Base-by-base conservation (phyloP, 2,797 vertebrate genomes). In the Oreochromis grahami region DNA sequence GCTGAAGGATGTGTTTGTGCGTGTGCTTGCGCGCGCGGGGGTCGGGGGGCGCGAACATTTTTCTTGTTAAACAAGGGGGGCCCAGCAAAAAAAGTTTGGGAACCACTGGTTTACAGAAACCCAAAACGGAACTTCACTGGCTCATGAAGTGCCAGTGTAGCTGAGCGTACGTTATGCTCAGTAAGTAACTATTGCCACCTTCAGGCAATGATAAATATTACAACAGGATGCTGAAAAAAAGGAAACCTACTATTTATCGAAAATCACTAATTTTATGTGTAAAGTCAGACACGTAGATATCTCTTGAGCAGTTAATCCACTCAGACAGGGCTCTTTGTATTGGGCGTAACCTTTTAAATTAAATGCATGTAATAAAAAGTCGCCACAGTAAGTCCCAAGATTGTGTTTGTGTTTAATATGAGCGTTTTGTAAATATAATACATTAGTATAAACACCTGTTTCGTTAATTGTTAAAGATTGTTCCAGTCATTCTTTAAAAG, bases 201-300 rank as follows among this genome's bases (percentile, higher is more conserved):
- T 36, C 52, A 38, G 82, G 51, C 32, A 26, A 9, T 38, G 36
- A 38, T 38, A 38, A 38, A 4, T 38, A 38, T 38, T 38, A 38
- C 36, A 38, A 98, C 32, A 60, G 5, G 14, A 32, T 32, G 5
- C 4, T 58, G 13, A 51, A 17, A 29, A 56, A 56, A 56, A 17
- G 2, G 8, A 32, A 58, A 58, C 29, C 14, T 13, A 6, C 8
- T 17, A 56, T 17, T 63, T 13, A 6, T 3, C 12, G 3, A 17
- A 77, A 43, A 45, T 55, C 13, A 11, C 6, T 8, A 6, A 14
- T 60, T 14, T 11, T 21, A 2, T 2, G 4, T 19, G 5, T 19
- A 60, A 60, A 12, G 12, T 10, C 38, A 8, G 6, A 7, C 8
- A 9, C 1, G 5, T 8, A 24, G 6, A 5, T n/a, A 17, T 19